Evolutionary conservation across 1,140 invertebrate genomes (phyloP).

Genomic region (Potamilus streckersoni): DNA sequence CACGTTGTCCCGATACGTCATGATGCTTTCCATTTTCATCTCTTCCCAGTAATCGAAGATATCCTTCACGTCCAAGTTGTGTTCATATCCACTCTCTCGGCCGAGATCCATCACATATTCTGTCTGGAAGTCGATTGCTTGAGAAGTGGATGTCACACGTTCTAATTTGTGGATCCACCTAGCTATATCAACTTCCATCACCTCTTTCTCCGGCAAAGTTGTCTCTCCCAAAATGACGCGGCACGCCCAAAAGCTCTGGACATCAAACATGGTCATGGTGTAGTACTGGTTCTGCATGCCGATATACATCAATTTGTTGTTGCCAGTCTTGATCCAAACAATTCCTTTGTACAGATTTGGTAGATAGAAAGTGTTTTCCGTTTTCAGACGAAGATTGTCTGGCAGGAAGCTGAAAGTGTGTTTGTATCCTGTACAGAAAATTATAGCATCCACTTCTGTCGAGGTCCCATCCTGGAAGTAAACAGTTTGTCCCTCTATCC

Average conservation of each 20-base stretch:
- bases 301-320: conserved; percentile 29
- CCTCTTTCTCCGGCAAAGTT: too few relatives aligned
- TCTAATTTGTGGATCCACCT: too few relatives aligned
- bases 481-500: conserved; percentile 10
- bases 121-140: too few relatives aligned
- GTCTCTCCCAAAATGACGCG: too few relatives aligned
- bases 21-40: too few relatives aligned
- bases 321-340: conserved; percentile 20
- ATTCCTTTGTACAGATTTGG: conserved; percentile 28
- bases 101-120: too few relatives aligned
- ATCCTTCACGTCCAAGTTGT: too few relatives aligned
- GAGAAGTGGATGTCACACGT: too few relatives aligned
- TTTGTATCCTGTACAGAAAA: conserved; percentile 25
- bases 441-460: conserved; percentile 22
- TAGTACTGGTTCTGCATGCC: conserved; percentile 27
- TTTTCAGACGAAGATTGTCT: conserved; percentile 15
- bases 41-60: too few relatives aligned
- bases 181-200: too few relatives aligned
- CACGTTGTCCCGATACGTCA: too few relatives aligned
- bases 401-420: conserved; percentile 24
- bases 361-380: conserved; percentile 2
- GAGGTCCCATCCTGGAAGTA: conserved; percentile 30
- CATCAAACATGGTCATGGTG: conserved; percentile 31
- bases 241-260: conserved; percentile 24
- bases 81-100: too few relatives aligned